Conservation (phyloP, 1,140 invertebrate genomes). For the Drosophila busckii region DNA sequence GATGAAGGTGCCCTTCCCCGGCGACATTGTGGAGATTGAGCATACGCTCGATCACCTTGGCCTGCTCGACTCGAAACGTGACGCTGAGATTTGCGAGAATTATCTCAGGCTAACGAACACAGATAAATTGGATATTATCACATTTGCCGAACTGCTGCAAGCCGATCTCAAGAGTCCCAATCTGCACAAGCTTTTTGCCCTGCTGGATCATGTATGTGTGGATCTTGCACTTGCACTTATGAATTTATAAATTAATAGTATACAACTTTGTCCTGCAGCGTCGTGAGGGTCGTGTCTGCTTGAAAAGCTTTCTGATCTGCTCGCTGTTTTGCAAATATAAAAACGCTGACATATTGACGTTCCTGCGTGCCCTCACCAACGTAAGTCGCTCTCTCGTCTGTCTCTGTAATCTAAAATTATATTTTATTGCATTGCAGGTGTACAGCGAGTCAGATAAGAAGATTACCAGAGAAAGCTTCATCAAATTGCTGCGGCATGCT, state of each 20-base stretch:
- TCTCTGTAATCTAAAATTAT: neutral
- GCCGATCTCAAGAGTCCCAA: conserved; percentile 50
- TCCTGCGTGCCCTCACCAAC: conserved; percentile 54
- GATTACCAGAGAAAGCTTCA: conserved; percentile 57
- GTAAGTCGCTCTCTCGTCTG: conserved; percentile 31
- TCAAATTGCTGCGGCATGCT: conserved; percentile 53
- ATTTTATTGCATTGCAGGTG: conserved; percentile 26
- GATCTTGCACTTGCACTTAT: neutral
- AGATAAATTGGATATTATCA: conserved; percentile 61
- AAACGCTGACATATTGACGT: conserved; percentile 58
- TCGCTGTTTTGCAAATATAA: conserved; percentile 66
- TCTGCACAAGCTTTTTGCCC: conserved; percentile 62
- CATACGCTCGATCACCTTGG: conserved; percentile 85
- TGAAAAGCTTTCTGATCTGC: conserved; percentile 70
- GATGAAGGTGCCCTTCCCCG: conserved; percentile 87
- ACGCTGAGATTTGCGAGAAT: conserved; percentile 45
- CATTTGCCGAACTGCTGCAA: conserved; percentile 59
- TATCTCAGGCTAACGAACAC: conserved; percentile 44
- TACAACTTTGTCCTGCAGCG: conserved; percentile 35
- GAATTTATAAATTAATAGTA: neutral
- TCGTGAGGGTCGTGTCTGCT: conserved; percentile 46
- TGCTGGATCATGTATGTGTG: conserved; percentile 62
- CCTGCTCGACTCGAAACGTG: conserved; percentile 44
- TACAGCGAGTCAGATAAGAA: conserved; percentile 54
- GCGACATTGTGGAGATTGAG: conserved; percentile 87